Base-by-base conservation (phyloP, 2,113 vertebrate genomes). In the Passer montanus region DNA sequence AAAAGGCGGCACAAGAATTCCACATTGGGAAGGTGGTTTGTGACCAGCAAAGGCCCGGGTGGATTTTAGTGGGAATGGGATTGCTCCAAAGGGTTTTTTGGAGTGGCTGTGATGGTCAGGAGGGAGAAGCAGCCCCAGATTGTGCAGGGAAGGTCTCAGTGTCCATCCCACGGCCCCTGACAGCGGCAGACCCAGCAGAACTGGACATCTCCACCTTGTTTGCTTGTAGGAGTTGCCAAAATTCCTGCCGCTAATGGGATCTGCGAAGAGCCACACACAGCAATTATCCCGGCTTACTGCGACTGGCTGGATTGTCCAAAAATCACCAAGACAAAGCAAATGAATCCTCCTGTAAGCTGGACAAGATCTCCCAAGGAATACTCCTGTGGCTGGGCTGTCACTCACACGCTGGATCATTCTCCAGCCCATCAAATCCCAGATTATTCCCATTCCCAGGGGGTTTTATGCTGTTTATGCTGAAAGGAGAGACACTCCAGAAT, bases 311-410 rank as follows among this genome's bases (percentile, higher is more conserved):
- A 64, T 20, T 66, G 64, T 62, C 89, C 80, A 69, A 86, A 95
- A 90, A 90, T 89, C 80, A 53, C 67, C 75, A 83, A 74, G 76
- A 92, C 50, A 88, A 95, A 92, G 86, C 64, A 83, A 77, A 94
- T 80, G 75, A 90, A 94, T 73, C 70, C 83, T 84, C 68, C 82
- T 73, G 76, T 8, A 37, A 60, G 56, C 72, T 50, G 79, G 64
- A 76, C 59, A 77, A 62, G 68, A 70, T 64, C 72, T 86, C 50
- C 30, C 47, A 8, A 53, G 66, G 50, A 49, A 15, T n/a, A 20
- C 73, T 86, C 69, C 89, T 10, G 0, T 62, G 91, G 18, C n/a
- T 4, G 2, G 39, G 20, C 50, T 81, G 60, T 55, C 86, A 35
- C 31, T 93, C 46, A 28, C n/a, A 64, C 7, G 3, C 69, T 75